Percentiles rank a stretch among this genome's conserved stretches.
Conservation (phyloP, 2,888 invertebrate species). For the Stramonita haemastoma region DNA sequence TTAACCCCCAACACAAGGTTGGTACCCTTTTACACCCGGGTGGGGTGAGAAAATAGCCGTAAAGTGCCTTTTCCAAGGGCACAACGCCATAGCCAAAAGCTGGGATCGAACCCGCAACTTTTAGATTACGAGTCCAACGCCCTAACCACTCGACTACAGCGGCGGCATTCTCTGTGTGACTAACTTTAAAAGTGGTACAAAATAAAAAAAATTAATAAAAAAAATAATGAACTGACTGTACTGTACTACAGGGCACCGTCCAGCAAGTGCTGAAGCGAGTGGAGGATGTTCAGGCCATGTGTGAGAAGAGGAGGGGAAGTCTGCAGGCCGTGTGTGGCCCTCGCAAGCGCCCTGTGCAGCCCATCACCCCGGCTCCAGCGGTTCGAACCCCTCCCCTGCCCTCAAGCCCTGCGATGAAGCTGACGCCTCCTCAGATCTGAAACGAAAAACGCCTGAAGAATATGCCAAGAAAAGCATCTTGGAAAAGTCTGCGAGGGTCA, state of each 20-base stretch:
- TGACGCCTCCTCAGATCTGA: constrained; percentile 50
- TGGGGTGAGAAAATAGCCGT: no score
- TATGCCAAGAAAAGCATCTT: constrained; percentile 48
- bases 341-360: constrained; percentile 77
- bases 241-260: constrained; percentile 70
- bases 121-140: no score
- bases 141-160: no score
- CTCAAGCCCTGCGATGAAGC: constrained; percentile 10
- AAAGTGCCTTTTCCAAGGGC: no score
- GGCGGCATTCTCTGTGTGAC: no score
- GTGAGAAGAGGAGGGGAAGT: constrained; percentile 41
- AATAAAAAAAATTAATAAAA: no score
- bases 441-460: constrained; percentile 50
- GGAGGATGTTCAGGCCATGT: constrained; percentile 87
- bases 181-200: no score
- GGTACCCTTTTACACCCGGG: no score
- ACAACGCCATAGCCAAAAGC: no score
- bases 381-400: constrained; percentile 36
- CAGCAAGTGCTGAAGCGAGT: constrained; percentile 91
- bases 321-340: constrained; percentile 81
- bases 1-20: no score
- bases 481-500: constrained; percentile 65
- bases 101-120: no score
- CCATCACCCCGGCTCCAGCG: constrained; percentile 26
- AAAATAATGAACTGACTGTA: no score